A percentile compares a stretch with the other conserved stretches of the same genome.
Evolutionary conservation across 1,140 invertebrate species (phyloP).

Genomic region (Panagrolaimus sp.): DNA sequence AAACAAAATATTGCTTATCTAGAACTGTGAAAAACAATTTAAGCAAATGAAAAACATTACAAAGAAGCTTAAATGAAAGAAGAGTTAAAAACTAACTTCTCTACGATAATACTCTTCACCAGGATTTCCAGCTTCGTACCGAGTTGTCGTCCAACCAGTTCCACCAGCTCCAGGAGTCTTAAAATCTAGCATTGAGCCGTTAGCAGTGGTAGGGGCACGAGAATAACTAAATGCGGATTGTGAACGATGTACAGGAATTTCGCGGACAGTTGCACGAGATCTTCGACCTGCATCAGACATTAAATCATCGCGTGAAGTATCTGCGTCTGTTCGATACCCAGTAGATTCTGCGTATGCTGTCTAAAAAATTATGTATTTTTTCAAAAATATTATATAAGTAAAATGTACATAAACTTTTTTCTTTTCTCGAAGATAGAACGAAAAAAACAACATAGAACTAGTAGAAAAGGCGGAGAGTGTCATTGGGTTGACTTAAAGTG

Average conservation of each 20-base stretch:
- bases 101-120: conserved; percentile 52
- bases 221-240: conserved; percentile 45
- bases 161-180: conserved; percentile 15
- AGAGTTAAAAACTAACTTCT: conserved; percentile 44
- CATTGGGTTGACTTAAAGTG: too few relatives aligned
- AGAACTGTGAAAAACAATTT: too few relatives aligned
- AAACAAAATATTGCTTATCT: not conserved
- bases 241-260: conserved; percentile 51
- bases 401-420: too few relatives aligned
- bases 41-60: too few relatives aligned
- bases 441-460: too few relatives aligned
- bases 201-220: conserved; percentile 18
- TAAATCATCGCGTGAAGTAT: conserved; percentile 41
- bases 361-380: not conserved
- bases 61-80: not conserved
- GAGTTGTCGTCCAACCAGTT: conserved; percentile 15
- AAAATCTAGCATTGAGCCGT: conserved; percentile 21
- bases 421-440: too few relatives aligned
- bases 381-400: too few relatives aligned
- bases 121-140: conserved; percentile 14
- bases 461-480: too few relatives aligned
- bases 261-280: conserved; percentile 48
- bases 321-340: conserved; percentile 16
- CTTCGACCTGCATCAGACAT: conserved; percentile 29
- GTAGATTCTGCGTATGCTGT: conserved; percentile 19